Base-by-base conservation (phyloP, 2,888 invertebrate genomes). In the Sericinus montela region DNA sequence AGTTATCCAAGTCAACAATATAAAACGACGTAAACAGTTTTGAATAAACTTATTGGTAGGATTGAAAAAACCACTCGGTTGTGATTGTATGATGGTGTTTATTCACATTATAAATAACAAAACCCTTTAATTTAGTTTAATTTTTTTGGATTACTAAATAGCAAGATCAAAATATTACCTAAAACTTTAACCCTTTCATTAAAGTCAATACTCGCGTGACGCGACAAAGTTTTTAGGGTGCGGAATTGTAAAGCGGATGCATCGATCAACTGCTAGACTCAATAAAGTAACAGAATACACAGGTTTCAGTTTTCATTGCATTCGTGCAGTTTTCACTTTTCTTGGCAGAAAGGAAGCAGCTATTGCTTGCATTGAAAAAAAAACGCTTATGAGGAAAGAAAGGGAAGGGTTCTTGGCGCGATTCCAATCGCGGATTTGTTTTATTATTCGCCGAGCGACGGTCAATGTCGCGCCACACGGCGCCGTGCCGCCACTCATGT, bases 401-500 rank as follows among this genome's bases (percentile, higher is more conserved):
- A 75, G 78, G 80, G 80, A 83, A 81, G 80, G 80, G 82, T 75
- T 75, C 67, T 62, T 87, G 87, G 87, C 85, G 60, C 67, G 63
- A 57, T 75, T 87, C 88, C 88, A 87, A 75, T 66, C 72, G 77
- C 75, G 79, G 77, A 77, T 82, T 83, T 80, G 71, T 80, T 83
- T 87, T 86, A 86, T 87, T 84, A 83, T 85, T 80, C 84, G 79
- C 78, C 62, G 63, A 64, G 77, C 80, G 79, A 81, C 85, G 87
- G 87, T 87, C 87, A 86, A 84, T 87, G 87, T 86, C 87, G 86
- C 86, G 82, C 71, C 83, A 65, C 68, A 54, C 63, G 64, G 72
- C 42, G 46, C 55, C 42, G 41, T 44, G 69, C 73, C 65, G 63
- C 65, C 70, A 66, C 67, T 69, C 82, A 80, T 81, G 75, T 80